Base-by-base conservation (phyloP, 1,140 invertebrate genomes). In the Eufriesea mexicana region DNA sequence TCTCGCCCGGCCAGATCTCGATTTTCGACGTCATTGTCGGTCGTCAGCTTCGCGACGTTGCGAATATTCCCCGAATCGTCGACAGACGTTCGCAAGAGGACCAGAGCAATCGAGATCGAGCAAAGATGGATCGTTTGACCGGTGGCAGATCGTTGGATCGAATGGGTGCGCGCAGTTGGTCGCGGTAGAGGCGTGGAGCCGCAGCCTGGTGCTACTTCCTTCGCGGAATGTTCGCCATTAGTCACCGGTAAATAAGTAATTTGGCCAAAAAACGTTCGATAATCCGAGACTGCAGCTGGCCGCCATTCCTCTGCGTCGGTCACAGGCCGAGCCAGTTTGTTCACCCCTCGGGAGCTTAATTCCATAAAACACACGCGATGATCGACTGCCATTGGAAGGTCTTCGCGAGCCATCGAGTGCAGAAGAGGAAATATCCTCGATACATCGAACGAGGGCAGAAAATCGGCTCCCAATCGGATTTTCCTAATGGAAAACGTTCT, bases 171-270 rank as follows among this genome's bases (percentile, higher is more conserved):
- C 35, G 42, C n/a, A 35, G 1, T 73, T 54, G 54, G n/a, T n/a
- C 18, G 12, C 35, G 45, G 23, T 59, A 54, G 47, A 79, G 54
- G 51, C 64, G 76, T 51, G 45, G 28, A n/a, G 16, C 5, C n/a
- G n/a, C 49, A 70, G 62, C 8, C 18, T 47, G 20, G 25, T 42
- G 20, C 35, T 75, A 73, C 85, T 62, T 68, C 84, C 23, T 47
- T 62, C 45, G 18, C 14, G 16, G 18, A 71, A 59, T n/a, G 66
- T 16, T 6, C 66, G 54, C 16, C n/a, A 61, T 72, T 79, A 79
- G 77, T 79, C 77, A 72, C 28, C 64, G 68, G 68, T 79, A 79
- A 79, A 79, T 79, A 79, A 79, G 67, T 72, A 79, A 79, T 71
- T 45, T 28, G 76, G 47, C 42, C 54, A 49, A 70, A 70, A 79